Evolutionary conservation across 2,113 vertebrate genomes (phyloP), one percentile per base, ranked within the genome.

Genomic region (Cinclus mexicanus): DNA sequence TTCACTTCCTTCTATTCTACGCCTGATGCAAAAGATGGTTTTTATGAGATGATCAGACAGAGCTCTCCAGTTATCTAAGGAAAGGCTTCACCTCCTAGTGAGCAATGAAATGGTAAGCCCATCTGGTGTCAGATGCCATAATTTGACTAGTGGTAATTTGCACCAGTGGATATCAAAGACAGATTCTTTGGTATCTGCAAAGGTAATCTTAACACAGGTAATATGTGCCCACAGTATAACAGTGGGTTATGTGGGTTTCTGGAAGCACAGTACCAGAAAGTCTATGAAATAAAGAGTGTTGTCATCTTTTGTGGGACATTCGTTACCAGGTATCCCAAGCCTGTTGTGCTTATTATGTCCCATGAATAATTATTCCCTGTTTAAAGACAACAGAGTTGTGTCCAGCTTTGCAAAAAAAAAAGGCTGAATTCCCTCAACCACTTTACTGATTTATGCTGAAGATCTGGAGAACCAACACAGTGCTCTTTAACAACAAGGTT

Each of bases 21-120:
- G 2, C 71, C 63, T 91, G 50, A 80, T 91, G 83, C 80, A 89
- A 88, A n/a, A 78, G 60, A 37, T 63, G 68, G 6, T 81, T 95
- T 94, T 90, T 61, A 81, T 53, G 64, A 81, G 86, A 78, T 60
- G 89, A 89, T 92, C 69, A 92, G 71, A 41, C 72, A 90, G 72
- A 57, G 41, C 44, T 78, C 60, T 71, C 56, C 60, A 60, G 71
- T 68, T 96, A 61, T 86, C 56, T 56, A n/a, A 64, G 52, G 21
- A 16, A 81, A 85, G 52, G 35, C 23, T 90, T 93, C 41, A 53
- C 49, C 47, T 88, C 59, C 52, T 53, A 49, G 31, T 16, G 53
- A 75, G 65, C 61, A 68, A 46, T 14, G 41, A 92, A 90, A 83
- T 71, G 24, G 19, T 63, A 59, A 93, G 47, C 47, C 71, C 78